Evolutionary conservation across 2,888 invertebrate genomes (phyloP).

Genomic region (Galerucella calmariensis): DNA sequence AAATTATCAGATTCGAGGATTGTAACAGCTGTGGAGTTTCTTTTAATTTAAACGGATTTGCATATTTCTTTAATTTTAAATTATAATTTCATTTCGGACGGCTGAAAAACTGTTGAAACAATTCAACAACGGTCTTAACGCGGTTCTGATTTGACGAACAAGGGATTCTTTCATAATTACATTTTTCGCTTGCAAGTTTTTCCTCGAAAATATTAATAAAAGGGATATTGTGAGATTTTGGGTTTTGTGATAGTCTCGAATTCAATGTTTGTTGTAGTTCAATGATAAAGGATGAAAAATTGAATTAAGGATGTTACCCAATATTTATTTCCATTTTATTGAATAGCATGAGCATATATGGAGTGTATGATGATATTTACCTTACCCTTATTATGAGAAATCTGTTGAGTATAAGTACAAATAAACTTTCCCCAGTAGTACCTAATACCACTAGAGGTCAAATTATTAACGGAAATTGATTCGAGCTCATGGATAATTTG

Average conservation of each 20-base stretch:
- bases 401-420: too few species aligned
- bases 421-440: too few species aligned
- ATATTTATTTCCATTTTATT: too few species aligned
- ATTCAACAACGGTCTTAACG: slow-evolving; percentile 26
- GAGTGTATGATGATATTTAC: too few species aligned
- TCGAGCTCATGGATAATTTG: too few species aligned
- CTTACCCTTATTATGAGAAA: too few species aligned
- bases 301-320: too few species aligned
- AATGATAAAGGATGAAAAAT: too few species aligned
- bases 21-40: slow-evolving; percentile 50
- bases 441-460: too few species aligned
- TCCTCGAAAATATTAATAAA: slow-evolving; percentile 6
- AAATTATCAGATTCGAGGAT: slow-evolving; percentile 50
- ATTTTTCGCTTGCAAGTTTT: slow-evolving; percentile 13
- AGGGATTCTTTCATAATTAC: slow-evolving; percentile 33
- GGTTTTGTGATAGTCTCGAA: not conserved
- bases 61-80: slow-evolving; percentile 52
- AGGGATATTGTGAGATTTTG: slow-evolving; percentile 11
- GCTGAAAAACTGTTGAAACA: slow-evolving; percentile 30
- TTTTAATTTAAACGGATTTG: slow-evolving; percentile 48
- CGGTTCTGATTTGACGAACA: slow-evolving; percentile 28
- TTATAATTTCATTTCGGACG: slow-evolving; percentile 43
- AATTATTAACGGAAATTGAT: too few species aligned
- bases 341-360: too few species aligned
- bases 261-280: too few species aligned